Conservation (phyloP, 2,797 vertebrate genomes). For the Phaenicophaeus curvirostris region DNA sequence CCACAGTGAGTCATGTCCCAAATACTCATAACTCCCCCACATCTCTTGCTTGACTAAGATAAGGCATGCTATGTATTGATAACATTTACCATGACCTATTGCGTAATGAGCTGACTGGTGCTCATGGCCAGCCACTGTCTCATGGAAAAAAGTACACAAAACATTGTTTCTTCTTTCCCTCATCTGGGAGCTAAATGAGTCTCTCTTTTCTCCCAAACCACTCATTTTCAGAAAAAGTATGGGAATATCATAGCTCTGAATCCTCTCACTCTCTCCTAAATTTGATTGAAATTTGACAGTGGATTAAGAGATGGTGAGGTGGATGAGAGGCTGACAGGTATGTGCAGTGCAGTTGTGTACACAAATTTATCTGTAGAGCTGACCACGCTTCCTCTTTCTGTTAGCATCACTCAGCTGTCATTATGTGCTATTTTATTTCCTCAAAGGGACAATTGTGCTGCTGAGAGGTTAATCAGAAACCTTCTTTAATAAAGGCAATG, state of each 20-base stretch:
- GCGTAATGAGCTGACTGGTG: neutral
- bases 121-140: neutral
- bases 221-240: neutral
- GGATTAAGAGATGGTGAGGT: neutral
- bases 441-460: neutral
- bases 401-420: neutral
- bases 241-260: neutral
- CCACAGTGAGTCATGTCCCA: neutral
- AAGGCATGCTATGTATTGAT: neutral
- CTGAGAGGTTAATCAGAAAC: conserved; percentile 47
- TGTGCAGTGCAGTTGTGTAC: neutral
- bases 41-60: conserved; percentile 31
- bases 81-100: rapidly evolving
- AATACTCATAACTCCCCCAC: neutral
- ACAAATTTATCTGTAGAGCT: neutral
- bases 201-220: neutral
- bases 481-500: conserved; percentile 33
- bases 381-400: neutral
- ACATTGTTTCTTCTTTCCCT: neutral
- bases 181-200: neutral
- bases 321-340: neutral
- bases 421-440: neutral
- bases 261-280: neutral
- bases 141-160: neutral
- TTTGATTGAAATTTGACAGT: neutral